Evolutionary conservation across 2,797 vertebrate genomes (phyloP), one percentile per base, ranked within the genome.

Genomic region (Alauda arvensis): DNA sequence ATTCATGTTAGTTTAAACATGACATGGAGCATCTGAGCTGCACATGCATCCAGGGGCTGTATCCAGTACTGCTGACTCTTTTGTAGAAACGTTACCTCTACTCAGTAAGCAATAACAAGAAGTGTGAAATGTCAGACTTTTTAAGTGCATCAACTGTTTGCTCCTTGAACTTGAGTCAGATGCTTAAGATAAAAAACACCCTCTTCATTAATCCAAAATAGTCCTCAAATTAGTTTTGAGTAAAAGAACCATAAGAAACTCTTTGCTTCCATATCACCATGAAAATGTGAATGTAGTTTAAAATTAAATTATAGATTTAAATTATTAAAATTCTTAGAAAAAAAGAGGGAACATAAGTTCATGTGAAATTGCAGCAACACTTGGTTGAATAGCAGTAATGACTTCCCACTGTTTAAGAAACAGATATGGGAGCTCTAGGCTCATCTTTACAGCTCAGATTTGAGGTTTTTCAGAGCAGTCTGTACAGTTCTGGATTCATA

Each of bases 381-480:
- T 31, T 26, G 11, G 18, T 34, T 24, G 43, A 91, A 79, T 81
- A 67, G 4, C 20, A 70, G 33, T 1, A 21, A 75, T 59, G 20
- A 37, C 18, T 90, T 81, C 68, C 70, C 90, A 48, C 42, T 57
- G 10, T 63, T 90, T 34, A 78, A 74, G 56, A 85, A 87, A 65
- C 49, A 81, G 29, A 59, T 57, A 21, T 76, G 33, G 57, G 43
- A 81, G 39, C 4, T 53, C 20, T 78, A 87, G 53, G 9, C 21
- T 33, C 26, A 26, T 46, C 15, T 67, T 81, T 85, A 60, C 39
- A 52, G 16, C 40, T 74, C 46, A 65, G 11, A 59, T 69, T 40
- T 67, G 51, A 55, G 9, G 2, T 52, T 67, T 77, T 85, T 51
- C 10, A n/a, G 53, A 81, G 25, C 28, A 85, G 61, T 10, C 24